A percentile compares a stretch with the other conserved stretches of the same genome.
Evolutionary conservation across 2,113 vertebrate species (phyloP).

Genomic region (cattle (Bos taurus)): ARS-UCD2.0 NC_037336.1:97459501-97460000

Average conservation of each 20-base stretch:
- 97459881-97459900: background rate
- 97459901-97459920: background rate
- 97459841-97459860: background rate
- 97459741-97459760: background rate
- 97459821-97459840: too few species aligned
- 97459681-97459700: background rate
- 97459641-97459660: background rate
- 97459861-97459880: background rate
- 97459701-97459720: background rate
- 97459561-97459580: background rate
- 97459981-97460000: background rate
- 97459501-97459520: background rate
- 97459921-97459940: fast-evolving
- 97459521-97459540: background rate
- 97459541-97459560: slow-evolving; percentile 38
- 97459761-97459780: background rate
- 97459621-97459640: background rate
- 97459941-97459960: background rate
- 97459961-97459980: background rate
- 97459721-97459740: background rate
- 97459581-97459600: slow-evolving; percentile 28
- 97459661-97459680: background rate
- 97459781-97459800: background rate
- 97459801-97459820: background rate
- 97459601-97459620: background rate